Evolutionary conservation across 2,113 vertebrate genomes (phyloP), one percentile per base, ranked within the genome.

Genomic region (Collichthys lucidus): DNA sequence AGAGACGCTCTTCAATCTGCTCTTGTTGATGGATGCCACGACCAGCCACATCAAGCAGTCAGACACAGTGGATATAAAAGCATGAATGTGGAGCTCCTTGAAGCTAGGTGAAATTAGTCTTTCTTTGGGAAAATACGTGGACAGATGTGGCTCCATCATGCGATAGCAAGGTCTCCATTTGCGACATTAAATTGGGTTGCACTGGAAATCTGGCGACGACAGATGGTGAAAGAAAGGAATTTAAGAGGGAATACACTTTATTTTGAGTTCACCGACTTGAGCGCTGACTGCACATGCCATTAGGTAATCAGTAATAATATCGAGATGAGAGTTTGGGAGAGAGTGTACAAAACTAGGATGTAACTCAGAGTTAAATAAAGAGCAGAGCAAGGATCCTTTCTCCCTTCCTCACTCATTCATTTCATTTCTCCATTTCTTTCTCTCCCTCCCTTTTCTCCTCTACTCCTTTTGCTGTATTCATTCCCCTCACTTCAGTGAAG

Each of bases 401-500:
- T 59, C 10, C 26, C 42, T 64, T 10, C 31, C 29, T n/a, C 11
- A 19, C 57, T 74, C 17, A 72, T 47, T 35, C n/a, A 8, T 53
- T 68, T 42, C 22, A 40, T 56, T 40, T 75, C 5, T 4, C 11
- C 10, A 2, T n/a, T 22, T 26, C 2, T 50, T 2, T 40, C 14
- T 9, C 15, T 20, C 15, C 16, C 14, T 31, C 19, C 11, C 15
- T 17, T 57, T 42, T 19, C 35, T 55, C 11, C 26, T n/a, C 35
- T 8, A 0, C 44, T 82, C 16, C 10, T 44, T 29, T 22, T 57
- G 47, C 24, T 68, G 14, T 11, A 50, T 73, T 69, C 47, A 76
- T 77, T 80, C 56, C 71, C 16, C 63, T 72, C 64, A 40, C 52
- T 57, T 80, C 63, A 60, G 76, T 56, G 20, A 55, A 69, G 72